phyloP scores from a whole-genome alignment of 1,140 invertebrate genomes.

The Panagrolaimus sp. region DNA sequence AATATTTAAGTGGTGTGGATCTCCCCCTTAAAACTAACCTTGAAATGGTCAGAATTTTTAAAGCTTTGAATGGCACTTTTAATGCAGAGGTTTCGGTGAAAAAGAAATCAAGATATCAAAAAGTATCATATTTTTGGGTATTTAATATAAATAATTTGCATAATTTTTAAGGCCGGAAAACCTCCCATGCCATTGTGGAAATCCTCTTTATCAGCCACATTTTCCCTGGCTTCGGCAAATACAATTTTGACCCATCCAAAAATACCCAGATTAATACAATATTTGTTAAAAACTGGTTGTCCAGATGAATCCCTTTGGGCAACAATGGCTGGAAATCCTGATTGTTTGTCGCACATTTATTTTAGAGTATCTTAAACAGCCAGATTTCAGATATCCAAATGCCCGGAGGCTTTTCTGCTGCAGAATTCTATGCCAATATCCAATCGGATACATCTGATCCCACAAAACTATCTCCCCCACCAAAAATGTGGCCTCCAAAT shows the following conservation, averaged over 20 bases:
- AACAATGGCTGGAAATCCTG: constrained; percentile 41
- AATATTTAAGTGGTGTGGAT: constrained; percentile 46
- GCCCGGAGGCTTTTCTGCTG: constrained; percentile 36
- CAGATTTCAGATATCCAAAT: constrained; percentile 32
- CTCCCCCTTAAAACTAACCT: constrained; percentile 48
- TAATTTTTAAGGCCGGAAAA: too few relatives aligned
- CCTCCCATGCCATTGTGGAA: constrained; percentile 41
- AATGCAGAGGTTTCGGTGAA: constrained; percentile 36
- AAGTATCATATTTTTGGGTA: neutral
- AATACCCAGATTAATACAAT: constrained; percentile 24
- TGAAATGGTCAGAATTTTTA: constrained; percentile 49
- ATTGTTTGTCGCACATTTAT: constrained; percentile 19
- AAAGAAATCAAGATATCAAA: constrained; percentile 15
- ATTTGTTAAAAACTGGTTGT: constrained; percentile 24
- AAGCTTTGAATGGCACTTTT: constrained; percentile 44
- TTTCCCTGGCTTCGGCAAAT: constrained; percentile 35
- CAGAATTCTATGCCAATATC: constrained; percentile 17
- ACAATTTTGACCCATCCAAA: constrained; percentile 34
- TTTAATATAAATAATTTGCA: too few relatives aligned
- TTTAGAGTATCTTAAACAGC: neutral
- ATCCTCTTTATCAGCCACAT: constrained; percentile 42
- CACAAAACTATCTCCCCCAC: neutral
- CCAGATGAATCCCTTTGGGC: constrained; percentile 46
- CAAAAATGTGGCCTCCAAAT: neutral
- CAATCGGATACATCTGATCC: neutral